A percentile compares a stretch with the other conserved stretches of the same genome.
Conservation (phyloP, 2,797 vertebrate genomes). For the Melopsittacus undulatus region DNA sequence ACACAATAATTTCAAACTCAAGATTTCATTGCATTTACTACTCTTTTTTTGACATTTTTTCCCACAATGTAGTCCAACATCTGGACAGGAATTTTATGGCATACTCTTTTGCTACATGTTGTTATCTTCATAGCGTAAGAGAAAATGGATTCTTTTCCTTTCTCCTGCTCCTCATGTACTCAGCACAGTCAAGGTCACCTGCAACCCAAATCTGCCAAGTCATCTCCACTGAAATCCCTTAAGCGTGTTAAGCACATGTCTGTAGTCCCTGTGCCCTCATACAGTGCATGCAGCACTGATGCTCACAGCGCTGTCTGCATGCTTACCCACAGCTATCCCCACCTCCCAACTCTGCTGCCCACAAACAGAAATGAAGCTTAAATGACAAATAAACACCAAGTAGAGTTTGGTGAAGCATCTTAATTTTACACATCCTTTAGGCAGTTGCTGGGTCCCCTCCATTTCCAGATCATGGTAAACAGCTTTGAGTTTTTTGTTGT, state of each 20-base stretch:
- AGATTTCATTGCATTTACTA: neutral
- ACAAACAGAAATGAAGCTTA: neutral
- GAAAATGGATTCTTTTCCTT: neutral
- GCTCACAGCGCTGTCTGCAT: neutral
- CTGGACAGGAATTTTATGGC: neutral
- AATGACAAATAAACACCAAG: rapidly evolving
- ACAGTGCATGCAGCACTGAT: rapidly evolving
- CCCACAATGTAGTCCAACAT: neutral
- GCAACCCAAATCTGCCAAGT: neutral
- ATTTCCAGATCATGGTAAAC: neutral
- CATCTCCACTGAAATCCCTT: neutral
- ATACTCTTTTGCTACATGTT: neutral
- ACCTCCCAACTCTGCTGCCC: neutral
- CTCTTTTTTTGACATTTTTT: neutral
- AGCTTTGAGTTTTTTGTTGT: neutral
- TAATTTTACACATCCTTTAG: neutral
- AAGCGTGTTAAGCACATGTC: neutral
- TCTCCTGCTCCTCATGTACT: neutral
- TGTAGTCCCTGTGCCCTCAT: rapidly evolving
- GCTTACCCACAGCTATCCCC: neutral
- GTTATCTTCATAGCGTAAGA: neutral
- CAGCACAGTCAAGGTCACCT: neutral
- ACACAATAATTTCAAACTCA: neutral
- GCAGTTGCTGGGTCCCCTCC: neutral
- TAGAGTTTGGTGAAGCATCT: neutral